A percentile compares a stretch with the other conserved stretches of the same genome.
Evolutionary conservation across 2,797 vertebrate genomes (phyloP).

Genomic region (Lepus oiostolus): DNA sequence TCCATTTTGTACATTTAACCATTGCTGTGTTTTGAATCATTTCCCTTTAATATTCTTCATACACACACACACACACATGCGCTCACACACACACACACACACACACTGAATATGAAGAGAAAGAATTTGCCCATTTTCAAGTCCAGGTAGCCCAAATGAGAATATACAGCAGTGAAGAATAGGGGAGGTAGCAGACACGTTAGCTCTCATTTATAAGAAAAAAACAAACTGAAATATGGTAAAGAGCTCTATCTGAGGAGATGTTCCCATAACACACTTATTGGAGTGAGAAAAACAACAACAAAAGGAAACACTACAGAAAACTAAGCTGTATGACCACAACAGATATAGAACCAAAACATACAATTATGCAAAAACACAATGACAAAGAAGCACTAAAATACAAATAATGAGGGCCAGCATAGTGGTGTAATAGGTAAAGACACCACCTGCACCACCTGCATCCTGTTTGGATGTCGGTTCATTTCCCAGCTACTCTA

Average conservation of each 20-base stretch:
- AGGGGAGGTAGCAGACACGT: not conserved
- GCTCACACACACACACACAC: too few species aligned
- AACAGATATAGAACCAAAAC: constrained; percentile 43
- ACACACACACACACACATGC: too few species aligned
- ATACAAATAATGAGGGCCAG: not conserved
- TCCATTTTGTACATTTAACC: constrained; percentile 3
- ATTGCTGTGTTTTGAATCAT: constrained; percentile 26
- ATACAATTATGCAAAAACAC: not conserved
- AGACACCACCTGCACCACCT: too few species aligned
- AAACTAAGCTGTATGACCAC: not conserved
- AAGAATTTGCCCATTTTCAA: constrained; percentile 21
- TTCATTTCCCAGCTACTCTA: too few species aligned
- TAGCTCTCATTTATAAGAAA: not conserved
- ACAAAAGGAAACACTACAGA: not conserved
- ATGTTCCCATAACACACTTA: not conserved
- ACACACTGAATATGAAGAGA: not conserved
- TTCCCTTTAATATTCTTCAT: not conserved
- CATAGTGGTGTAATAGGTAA: too few species aligned
- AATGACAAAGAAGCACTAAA: constrained; percentile 22
- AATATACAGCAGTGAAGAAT: not conserved
- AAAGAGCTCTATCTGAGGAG: not conserved
- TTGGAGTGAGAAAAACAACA: not conserved
- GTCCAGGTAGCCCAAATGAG: not conserved
- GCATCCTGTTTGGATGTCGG: too few species aligned
- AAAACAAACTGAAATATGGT: not conserved